These are phyloP conservation scores for Natrix natrix DNA, from an alignment of 2,797 vertebrate genomes.

Conservation along the genomic window DNA sequence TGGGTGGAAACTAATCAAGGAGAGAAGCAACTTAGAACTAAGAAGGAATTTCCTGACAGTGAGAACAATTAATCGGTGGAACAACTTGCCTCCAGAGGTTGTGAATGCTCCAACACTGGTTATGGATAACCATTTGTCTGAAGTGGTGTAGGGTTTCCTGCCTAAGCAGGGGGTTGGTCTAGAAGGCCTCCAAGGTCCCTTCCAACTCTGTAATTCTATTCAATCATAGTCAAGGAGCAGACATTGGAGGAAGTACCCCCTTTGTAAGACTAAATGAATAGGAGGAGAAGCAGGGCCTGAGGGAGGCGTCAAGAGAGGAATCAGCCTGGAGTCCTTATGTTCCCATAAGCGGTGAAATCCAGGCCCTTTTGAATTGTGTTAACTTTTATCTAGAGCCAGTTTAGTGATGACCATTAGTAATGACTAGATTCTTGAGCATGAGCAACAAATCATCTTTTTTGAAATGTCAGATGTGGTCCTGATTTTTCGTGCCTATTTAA, in stretches of 20 bases:
- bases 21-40: too few relatives aligned
- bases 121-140: too few relatives aligned
- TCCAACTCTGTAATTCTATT: too few relatives aligned
- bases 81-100: too few relatives aligned
- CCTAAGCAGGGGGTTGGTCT: too few relatives aligned
- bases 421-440: not conserved
- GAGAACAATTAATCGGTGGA: too few relatives aligned
- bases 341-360: not conserved
- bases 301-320: not conserved
- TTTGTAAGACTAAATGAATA: not conserved
- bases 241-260: not conserved
- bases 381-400: not conserved
- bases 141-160: too few relatives aligned
- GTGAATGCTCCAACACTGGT: too few relatives aligned
- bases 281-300: not conserved
- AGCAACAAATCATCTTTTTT: not conserved
- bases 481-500: not conserved
- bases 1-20: too few relatives aligned
- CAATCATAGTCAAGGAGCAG: not conserved
- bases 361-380: not conserved
- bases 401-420: not conserved
- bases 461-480: not conserved
- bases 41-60: too few relatives aligned
- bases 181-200: too few relatives aligned
- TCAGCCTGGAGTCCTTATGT: not conserved